These are phyloP conservation scores for Malurus splendens DNA, from an alignment of 2,797 vertebrate genomes.

Conservation along the genomic window DNA sequence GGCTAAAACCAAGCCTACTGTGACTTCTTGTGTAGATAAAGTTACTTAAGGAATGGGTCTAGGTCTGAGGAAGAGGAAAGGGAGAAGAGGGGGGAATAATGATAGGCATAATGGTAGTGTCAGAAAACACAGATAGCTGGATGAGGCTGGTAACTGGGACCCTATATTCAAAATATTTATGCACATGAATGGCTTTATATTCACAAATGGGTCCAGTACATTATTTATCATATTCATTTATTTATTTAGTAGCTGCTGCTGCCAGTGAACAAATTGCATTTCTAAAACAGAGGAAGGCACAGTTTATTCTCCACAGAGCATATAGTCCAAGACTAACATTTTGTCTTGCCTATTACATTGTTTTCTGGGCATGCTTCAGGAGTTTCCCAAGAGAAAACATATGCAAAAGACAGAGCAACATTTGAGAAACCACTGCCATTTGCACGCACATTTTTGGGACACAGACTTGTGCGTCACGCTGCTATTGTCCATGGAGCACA, in stretches of 20 bases:
- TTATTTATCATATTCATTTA: constrained; percentile 54
- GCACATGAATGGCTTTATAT: constrained; percentile 23
- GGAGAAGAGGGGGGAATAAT: neutral
- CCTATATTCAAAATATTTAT: neutral
- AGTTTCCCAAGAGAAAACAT: neutral
- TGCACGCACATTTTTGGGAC: neutral
- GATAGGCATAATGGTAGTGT: neutral
- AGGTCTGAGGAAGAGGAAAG: neutral
- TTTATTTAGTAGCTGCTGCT: constrained; percentile 48
- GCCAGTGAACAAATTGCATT: constrained; percentile 22
- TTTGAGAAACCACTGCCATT: neutral
- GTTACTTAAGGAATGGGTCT: neutral
- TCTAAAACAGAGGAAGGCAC: neutral
- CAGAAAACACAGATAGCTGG: neutral
- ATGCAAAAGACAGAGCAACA: neutral
- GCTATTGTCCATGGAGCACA: neutral
- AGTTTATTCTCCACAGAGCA: neutral
- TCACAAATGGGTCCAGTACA: constrained; percentile 19
- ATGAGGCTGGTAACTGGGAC: neutral
- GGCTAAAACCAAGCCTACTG: neutral
- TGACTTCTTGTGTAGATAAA: neutral
- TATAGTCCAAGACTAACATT: neutral
- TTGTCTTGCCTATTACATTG: neutral
- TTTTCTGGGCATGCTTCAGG: neutral
- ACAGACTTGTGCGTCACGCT: neutral